Base-by-base conservation (phyloP, 2,797 vertebrate species). In the Paramormyrops hopkinsi region DNA sequence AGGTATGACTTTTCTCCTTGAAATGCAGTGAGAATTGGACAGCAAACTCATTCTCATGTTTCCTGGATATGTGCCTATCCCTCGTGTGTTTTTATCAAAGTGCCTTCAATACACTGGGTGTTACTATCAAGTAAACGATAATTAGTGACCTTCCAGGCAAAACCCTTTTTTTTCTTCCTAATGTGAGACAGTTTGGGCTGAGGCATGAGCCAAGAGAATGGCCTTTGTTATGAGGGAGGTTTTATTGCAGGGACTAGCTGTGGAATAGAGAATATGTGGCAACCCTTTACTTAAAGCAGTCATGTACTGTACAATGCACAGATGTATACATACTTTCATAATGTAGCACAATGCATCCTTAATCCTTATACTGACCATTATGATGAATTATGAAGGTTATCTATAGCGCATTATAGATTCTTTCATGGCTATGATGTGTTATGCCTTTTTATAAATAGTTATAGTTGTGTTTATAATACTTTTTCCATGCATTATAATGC, bases 81-180 rank as follows among this genome's bases (percentile, higher is more conserved):
- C 44, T 86, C 7, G 7, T 14, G 25, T 56, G 51, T 41, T 86
- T 33, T 41, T 85, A 85, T 85, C 82, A 22, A 44, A 41, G 86
- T 56, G 19, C 37, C 86, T 87, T 85, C n/a, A 25, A 11, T 51
- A 51, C 48, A 51, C 82, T 51, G 82, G 82, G 22, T 85, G 44
- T 25, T 85, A 50, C n/a, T 25, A 51, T 85, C 44, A 51, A 51
- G 22, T 17, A 85, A 29, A 50, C 4, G 22, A 85, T 51, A 85
- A 84, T 84, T 84, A 84, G 48, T 84, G 82, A 85, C 82, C 82
- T 85, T 85, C 22, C 11, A 25, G 82, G 22, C 82, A 51, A 22
- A 22, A 33, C 48, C 65, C 7, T 62, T 62, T 62, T 62, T 22
- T 82, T 41, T 46, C 44, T 22, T 46, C 22, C 79, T 9, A 83